Conservation (phyloP, 2,797 vertebrate species). For the Hemitrygon akajei region DNA sequence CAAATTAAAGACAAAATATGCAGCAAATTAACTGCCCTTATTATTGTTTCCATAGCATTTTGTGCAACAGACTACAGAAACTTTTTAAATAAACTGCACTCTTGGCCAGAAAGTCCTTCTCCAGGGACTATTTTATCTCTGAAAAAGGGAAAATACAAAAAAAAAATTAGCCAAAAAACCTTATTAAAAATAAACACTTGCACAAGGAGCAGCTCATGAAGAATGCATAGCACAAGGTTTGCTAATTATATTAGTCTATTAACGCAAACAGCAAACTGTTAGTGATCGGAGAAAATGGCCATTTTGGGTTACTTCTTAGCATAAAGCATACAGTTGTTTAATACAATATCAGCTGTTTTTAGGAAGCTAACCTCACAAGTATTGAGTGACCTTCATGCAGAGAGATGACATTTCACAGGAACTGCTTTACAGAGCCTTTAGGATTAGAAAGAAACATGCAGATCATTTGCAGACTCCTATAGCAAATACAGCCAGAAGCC, state of each 20-base stretch:
- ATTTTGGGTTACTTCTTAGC: slow-evolving; percentile 34
- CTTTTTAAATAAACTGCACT: slow-evolving; percentile 57
- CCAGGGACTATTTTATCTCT: slow-evolving; percentile 77
- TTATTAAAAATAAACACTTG: slow-evolving; percentile 44
- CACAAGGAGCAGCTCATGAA: slow-evolving; percentile 31
- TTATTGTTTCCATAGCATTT: slow-evolving; percentile 42
- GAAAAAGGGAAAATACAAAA: slow-evolving; percentile 71
- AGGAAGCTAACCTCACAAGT: slow-evolving; percentile 63
- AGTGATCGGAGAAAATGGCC: slow-evolving; percentile 49
- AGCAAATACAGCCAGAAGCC: slow-evolving; percentile 34
- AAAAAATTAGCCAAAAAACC: slow-evolving; percentile 59
- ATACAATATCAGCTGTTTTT: slow-evolving; percentile 43
- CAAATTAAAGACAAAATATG: slow-evolving; percentile 7
- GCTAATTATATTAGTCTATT: slow-evolving; percentile 53
- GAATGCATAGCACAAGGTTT: slow-evolving; percentile 47
- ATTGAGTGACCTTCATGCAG: slow-evolving; percentile 51
- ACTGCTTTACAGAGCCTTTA: slow-evolving; percentile 47
- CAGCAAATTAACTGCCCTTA: background rate
- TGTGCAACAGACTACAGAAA: slow-evolving; percentile 53
- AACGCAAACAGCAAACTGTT: slow-evolving; percentile 51
- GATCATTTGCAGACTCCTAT: slow-evolving; percentile 61
- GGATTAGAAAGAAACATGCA: slow-evolving; percentile 56
- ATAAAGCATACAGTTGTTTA: slow-evolving; percentile 34
- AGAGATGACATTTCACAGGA: slow-evolving; percentile 43
- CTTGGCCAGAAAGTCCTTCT: slow-evolving; percentile 58